Evolutionary conservation across 2,797 vertebrate genomes (phyloP), one percentile per base, ranked within the genome.

Genomic region (Echiichthys vipera): DNA sequence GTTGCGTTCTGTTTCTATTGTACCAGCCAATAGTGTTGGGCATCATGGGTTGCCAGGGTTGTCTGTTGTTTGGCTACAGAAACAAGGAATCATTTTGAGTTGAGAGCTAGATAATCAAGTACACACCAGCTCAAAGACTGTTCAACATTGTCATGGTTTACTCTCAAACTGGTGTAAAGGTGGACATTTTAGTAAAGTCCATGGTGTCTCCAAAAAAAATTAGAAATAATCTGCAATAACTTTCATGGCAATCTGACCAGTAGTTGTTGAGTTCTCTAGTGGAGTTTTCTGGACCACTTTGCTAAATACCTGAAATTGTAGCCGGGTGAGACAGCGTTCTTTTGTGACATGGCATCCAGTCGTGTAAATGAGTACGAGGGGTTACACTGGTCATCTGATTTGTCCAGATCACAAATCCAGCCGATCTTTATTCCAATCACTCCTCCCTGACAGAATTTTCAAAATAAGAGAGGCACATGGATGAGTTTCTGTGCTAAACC

Each of bases 351-450:
- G 7, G 96, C 89, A 17, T 98, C 97, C 4, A 98, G 94, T 13
- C 97, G 93, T 8, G 95, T 97, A 91, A 99, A 99, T 3, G 96
- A 96, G 85, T 98, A 98, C 0, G 74, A 94, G 24, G 97, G 97
- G 75, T 95, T 94, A 86, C 97, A 98, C 20, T 93, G 84, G 27
- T 98, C 96, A 36, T 96, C 96, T 0, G 95, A 91, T 58, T 88
- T 94, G 85, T 98, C 97, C 88, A 99, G 81, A 83, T 99, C 96
- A 25, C 97, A 99, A 37, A 95, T 86, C 97, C 97, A 98, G 32
- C 95, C 94, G 4, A 99, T 98, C 92, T 98, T 98, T 85, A 98
- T 98, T 22, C 96, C 97, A 76, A 98, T 95, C 30, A 98, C 96
- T 15, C 97, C 97, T 0, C 97, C 97, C 97, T 98, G 68, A 75